These are phyloP conservation scores for Anneissia japonica DNA, from an alignment of 35 echinoderm and acorn worm species.

Conservation along the genomic window DNA sequence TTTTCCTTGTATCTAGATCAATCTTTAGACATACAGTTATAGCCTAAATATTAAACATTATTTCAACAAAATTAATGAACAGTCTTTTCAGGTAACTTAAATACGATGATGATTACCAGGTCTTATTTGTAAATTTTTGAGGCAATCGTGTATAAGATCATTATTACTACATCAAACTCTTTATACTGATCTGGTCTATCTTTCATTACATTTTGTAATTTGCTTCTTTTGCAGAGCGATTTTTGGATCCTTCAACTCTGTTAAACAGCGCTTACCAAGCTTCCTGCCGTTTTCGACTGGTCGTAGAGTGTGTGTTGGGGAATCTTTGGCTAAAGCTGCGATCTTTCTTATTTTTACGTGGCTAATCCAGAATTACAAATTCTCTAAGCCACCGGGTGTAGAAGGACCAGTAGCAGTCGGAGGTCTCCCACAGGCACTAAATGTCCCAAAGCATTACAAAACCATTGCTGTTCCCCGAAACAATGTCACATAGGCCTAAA, in stretches of 20 bases:
- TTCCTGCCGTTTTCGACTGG: constrained; percentile 52
- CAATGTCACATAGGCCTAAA: too few relatives aligned
- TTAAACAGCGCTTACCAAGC: constrained; percentile 5
- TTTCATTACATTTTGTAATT: too few relatives aligned
- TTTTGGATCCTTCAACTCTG: constrained; percentile 25
- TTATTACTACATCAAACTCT: too few relatives aligned
- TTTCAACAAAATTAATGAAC: too few relatives aligned
- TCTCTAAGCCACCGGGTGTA: constrained; percentile 38
- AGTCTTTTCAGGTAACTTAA: too few relatives aligned
- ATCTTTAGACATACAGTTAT: too few relatives aligned
- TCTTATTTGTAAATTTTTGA: too few relatives aligned
- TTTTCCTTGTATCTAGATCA: too few relatives aligned
- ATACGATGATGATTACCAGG: too few relatives aligned
- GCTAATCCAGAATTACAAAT: constrained; percentile 42
- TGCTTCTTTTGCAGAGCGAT: constrained; percentile 29
- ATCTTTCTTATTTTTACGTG: constrained; percentile 50
- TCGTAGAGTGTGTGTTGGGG: constrained; percentile 52
- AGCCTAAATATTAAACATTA: too few relatives aligned
- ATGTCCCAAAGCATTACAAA: not conserved
- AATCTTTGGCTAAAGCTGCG: constrained; percentile 52
- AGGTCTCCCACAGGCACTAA: not conserved
- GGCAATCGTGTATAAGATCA: too few relatives aligned
- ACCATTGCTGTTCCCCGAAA: not conserved
- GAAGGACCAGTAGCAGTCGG: not conserved
- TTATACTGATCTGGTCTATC: too few relatives aligned